These are phyloP conservation scores for Myzus persicae DNA, from an alignment of 1,140 invertebrate species.

Conservation along the genomic window DNA sequence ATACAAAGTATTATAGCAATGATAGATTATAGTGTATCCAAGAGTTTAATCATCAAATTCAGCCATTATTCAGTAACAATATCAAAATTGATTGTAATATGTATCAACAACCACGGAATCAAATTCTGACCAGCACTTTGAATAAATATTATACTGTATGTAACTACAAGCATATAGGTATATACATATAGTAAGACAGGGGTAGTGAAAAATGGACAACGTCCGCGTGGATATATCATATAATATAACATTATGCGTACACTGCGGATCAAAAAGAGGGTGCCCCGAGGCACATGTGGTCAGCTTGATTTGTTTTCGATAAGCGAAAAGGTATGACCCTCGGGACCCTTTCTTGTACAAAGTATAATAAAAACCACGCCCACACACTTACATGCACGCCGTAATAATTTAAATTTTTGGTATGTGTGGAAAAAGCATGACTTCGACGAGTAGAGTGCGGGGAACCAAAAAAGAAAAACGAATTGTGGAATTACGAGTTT, in stretches of 20 bases:
- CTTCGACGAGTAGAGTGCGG: background rate
- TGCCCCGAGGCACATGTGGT: conserved; percentile 52
- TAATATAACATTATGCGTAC: conserved; percentile 41
- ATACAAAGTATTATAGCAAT: background rate
- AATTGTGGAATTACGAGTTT: conserved; percentile 49
- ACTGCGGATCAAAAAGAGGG: conserved; percentile 52
- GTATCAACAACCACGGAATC: background rate
- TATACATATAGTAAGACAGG: no score
- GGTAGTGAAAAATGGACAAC: conserved; percentile 44
- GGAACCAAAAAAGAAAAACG: conserved; percentile 32
- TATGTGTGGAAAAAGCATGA: background rate
- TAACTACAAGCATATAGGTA: background rate
- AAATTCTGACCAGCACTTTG: conserved; percentile 6
- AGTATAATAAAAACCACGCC: conserved; percentile 38
- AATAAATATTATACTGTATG: background rate
- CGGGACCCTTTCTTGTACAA: conserved; percentile 52
- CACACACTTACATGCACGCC: conserved; percentile 36
- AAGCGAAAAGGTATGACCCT: conserved; percentile 58
- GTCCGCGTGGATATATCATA: conserved; percentile 25
- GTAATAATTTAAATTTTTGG: conserved; percentile 55
- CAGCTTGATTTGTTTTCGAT: conserved; percentile 59
- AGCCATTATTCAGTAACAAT: background rate
- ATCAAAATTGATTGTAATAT: background rate
- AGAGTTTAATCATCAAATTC: background rate
- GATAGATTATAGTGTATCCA: no score